phyloP scores from a whole-genome alignment of 2,113 vertebrate species.

The Puma concolor region DNA sequence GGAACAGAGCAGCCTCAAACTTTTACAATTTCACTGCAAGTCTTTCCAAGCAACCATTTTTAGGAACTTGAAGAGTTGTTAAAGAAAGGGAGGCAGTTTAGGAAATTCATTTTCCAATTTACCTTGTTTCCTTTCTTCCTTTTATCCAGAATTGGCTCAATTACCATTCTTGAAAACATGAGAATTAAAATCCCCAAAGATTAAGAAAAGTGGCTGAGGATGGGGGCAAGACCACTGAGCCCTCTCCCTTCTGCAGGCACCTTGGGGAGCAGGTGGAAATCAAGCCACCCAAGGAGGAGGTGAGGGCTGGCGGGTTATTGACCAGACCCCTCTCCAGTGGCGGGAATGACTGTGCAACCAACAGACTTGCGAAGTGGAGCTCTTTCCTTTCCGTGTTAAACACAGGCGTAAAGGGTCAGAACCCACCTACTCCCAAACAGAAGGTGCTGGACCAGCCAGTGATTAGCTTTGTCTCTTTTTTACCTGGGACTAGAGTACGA shows the following conservation, averaged over 20 bases:
- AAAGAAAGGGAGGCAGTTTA: neutral
- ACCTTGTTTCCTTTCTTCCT: constrained; percentile 20
- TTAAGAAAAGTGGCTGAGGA: neutral
- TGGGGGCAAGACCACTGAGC: neutral
- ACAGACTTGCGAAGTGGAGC: neutral
- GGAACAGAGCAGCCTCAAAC: neutral
- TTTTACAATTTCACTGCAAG: neutral
- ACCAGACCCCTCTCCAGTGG: too few species aligned
- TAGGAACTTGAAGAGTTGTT: neutral
- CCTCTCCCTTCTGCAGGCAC: neutral
- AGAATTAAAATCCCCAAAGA: neutral
- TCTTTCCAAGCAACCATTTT: neutral
- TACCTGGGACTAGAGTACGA: neutral
- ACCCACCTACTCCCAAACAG: neutral
- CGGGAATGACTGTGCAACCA: fast-evolving
- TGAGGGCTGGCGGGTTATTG: fast-evolving
- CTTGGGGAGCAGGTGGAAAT: fast-evolving
- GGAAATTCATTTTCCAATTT: neutral
- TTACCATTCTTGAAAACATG: neutral
- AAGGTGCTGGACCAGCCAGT: neutral
- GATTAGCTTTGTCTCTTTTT: neutral
- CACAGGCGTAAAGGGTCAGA: neutral
- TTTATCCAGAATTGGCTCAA: neutral
- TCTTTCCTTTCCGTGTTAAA: neutral
- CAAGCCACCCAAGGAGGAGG: neutral